Evolutionary conservation across 1,140 invertebrate species (phyloP), one percentile per base, ranked within the genome.

Genomic region (Camponotus vicinus): DNA sequence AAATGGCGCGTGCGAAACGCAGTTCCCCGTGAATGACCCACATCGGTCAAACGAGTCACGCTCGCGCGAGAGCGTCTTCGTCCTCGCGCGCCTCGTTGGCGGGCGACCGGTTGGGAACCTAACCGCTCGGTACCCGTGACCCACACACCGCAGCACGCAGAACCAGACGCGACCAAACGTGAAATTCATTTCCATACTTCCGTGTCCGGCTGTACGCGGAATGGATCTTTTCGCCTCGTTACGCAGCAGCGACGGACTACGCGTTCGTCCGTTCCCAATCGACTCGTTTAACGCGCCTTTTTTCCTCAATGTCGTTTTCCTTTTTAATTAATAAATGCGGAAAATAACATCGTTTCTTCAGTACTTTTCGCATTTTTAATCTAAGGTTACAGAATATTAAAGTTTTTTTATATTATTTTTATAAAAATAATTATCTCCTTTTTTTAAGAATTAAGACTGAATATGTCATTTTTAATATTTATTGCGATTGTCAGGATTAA

Each of bases 1-100:
- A 95, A 95, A 95, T 95, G 93, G 94, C 94, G 94, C 93, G 93
- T 94, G 94, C 94, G 94, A 94, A 95, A 94, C 88, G 88, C 89
- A 90, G 91, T 83, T 86, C 89, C 90, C 87, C 89, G 42, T 85
- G 78, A 70, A 21, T 67, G 90, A 87, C 90, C 90, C 57, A 91
- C 90, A 91, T 91, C 77, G 45, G 49, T 3, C 63, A 82, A 89
- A 79, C 86, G 78, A 87, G 88, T 76, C 84, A 21, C 27, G 49
- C 75, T 75, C n/a, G 27, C 63, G 45, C 82, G 63, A 67, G 82
- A 73, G 61, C 82, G 32, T 78, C 70, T 78, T 78, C 71, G 63
- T 66, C 37, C 52, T 59, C 79, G 52, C 37, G 3, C 64, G 21
- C 42, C 32, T 52, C 55, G 15, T 27, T 55, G 82, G 27, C 77